Conservation (phyloP, 1,140 invertebrate genomes). For the Drosophila carrolli region DNA sequence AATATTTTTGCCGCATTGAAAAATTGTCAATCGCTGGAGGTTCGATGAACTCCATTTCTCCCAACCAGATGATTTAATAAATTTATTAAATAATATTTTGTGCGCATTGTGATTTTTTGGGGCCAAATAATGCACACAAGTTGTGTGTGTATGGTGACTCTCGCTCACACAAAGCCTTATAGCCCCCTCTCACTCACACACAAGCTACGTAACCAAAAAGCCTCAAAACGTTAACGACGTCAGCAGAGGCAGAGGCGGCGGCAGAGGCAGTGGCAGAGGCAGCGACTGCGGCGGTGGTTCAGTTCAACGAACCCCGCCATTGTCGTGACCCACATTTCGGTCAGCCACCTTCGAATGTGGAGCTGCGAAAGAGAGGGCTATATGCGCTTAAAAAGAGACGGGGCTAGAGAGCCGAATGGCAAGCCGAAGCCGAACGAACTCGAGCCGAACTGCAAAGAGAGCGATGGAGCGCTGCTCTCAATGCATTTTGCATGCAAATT, state of each 20-base stretch:
- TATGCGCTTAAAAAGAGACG: slow-evolving; percentile 10
- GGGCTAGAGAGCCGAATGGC: slow-evolving; percentile 14
- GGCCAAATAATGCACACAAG: slow-evolving; percentile 54
- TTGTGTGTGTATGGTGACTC: background rate
- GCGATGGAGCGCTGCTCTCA: slow-evolving; percentile 50
- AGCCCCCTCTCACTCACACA: slow-evolving; percentile 32
- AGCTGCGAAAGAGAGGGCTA: slow-evolving; percentile 57
- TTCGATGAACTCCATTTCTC: slow-evolving; percentile 21
- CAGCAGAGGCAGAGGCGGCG: slow-evolving; percentile 24
- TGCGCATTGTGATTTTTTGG: slow-evolving; percentile 57
- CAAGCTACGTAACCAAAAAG: slow-evolving; percentile 72
- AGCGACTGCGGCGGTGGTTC: slow-evolving; percentile 65
- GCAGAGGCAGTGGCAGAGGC: slow-evolving; percentile 49
- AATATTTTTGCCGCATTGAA: slow-evolving; percentile 33
- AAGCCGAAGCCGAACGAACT: slow-evolving; percentile 8
- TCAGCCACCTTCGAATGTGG: slow-evolving; percentile 84
- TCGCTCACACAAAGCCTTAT: background rate
- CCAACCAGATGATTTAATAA: slow-evolving; percentile 48
- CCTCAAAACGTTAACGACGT: slow-evolving; percentile 57
- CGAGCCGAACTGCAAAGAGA: slow-evolving; percentile 15
- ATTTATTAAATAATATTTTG: slow-evolving; percentile 75
- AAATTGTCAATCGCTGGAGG: background rate
- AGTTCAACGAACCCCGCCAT: slow-evolving; percentile 85
- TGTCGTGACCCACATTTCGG: slow-evolving; percentile 85
- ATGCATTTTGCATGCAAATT: slow-evolving; percentile 78